Percentiles rank a stretch among this genome's conserved stretches.
Conservation (phyloP, 2,888 invertebrate genomes). For the Bombylius discolor region DNA sequence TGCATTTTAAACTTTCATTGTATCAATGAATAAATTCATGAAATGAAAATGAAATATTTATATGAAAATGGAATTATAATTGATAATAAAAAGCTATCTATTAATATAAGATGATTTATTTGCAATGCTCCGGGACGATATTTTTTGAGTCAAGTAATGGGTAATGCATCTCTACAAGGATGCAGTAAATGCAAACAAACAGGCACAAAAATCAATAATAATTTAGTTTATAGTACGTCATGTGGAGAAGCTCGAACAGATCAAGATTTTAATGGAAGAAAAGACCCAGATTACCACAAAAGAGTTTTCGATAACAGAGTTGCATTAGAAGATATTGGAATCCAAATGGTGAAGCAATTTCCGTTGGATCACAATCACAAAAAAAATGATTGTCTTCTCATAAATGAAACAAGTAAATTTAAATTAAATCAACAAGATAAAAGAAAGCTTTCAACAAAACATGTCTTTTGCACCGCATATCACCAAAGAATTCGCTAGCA, state of each 20-base stretch:
- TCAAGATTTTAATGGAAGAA: not conserved
- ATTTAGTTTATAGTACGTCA: not conserved
- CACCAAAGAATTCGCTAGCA: slow-evolving; percentile 1
- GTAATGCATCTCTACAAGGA: not conserved
- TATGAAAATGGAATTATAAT: not conserved
- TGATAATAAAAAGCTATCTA: too few species aligned
- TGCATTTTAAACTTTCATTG: too few species aligned
- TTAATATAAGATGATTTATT: not conserved
- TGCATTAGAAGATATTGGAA: too few species aligned
- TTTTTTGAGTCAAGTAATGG: not conserved
- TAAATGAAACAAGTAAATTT: too few species aligned
- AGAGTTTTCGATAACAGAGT: not conserved
- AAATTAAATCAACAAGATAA: too few species aligned
- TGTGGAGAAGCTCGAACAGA: not conserved
- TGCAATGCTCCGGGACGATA: not conserved
- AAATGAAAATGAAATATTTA: not conserved
- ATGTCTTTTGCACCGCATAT: not conserved
- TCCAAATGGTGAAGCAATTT: too few species aligned
- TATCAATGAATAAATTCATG: too few species aligned
- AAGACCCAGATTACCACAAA: not conserved
- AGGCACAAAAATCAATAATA: not conserved
- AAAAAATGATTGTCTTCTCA: not conserved
- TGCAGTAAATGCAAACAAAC: not conserved
- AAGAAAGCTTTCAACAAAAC: too few species aligned
- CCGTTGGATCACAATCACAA: not conserved